Evolutionary conservation across 2,113 vertebrate species (phyloP).

Genomic region (Corydoras sp.): DNA sequence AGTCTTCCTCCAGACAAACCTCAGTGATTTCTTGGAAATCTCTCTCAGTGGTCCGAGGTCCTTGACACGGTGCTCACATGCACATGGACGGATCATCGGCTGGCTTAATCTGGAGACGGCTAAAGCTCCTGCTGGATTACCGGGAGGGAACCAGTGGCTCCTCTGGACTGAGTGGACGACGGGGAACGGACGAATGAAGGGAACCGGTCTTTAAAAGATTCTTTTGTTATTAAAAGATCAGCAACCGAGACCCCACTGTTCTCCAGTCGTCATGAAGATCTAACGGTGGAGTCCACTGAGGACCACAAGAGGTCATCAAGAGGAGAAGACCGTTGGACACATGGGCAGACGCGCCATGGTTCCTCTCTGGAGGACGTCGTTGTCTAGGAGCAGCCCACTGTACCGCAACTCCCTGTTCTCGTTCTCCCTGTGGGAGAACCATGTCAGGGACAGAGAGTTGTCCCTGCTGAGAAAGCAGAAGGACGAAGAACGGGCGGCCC

Average conservation of each 20-base stretch:
- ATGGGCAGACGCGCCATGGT: conserved; percentile 53
- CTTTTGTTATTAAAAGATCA: neutral
- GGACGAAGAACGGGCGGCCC: conserved; percentile 58
- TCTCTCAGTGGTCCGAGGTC: too few relatives aligned
- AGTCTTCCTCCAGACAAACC: neutral
- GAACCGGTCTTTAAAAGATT: neutral
- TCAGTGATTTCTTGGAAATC: neutral
- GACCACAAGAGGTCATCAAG: conserved; percentile 21
- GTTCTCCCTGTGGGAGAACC: conserved; percentile 69
- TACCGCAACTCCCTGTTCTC: conserved; percentile 71
- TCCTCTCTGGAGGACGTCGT: conserved; percentile 69
- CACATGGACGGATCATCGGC: neutral
- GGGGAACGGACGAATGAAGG: neutral
- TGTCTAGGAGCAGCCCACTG: conserved; percentile 68
- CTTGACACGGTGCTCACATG: too few relatives aligned
- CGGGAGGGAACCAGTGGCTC: neutral
- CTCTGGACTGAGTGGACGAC: neutral
- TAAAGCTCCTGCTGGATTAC: neutral
- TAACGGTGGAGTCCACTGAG: neutral
- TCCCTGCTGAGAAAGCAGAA: conserved; percentile 58
- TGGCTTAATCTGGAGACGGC: neutral
- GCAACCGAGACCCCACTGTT: neutral
- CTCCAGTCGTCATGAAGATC: conserved; percentile 11
- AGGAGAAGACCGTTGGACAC: neutral
- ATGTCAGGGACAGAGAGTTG: conserved; percentile 64